Base-by-base conservation (phyloP, 1,140 invertebrate genomes). In the Varroa destructor region DNA sequence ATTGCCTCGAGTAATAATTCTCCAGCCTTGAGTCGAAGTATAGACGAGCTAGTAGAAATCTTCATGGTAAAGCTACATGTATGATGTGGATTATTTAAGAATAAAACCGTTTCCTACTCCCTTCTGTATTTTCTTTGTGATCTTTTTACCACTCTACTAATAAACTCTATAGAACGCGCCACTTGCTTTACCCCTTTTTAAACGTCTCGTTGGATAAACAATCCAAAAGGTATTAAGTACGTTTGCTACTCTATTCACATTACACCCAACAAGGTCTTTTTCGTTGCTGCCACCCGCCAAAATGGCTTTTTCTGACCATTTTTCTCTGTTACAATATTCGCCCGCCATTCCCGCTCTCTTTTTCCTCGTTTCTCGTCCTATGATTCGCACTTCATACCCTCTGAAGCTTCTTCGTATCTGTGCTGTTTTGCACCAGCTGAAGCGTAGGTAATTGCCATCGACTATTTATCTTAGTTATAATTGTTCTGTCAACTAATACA, bases 141-240 rank as follows among this genome's bases (percentile, higher is more conserved):
- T 58, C 42, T 58, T 58, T 58, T 58, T 58, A 58, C 42, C 8
- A 51, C 8, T 51, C 46, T 51, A 51, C 8, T 8, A 51, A 51
- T 8, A 8, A 51, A 0, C 46, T 5, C 46, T 51, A 51, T 51
- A 3, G 4, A 51, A 8, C 8, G 8, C 46, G 46, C 46, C 46
- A 51, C 46, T 51, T 8, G 46, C 46, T 51, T 8, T 8, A 51
- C 46, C 46, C 46, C 8, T 51, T 8, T 51, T 5, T 8, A 51
- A 51, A 8, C 46, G 3, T 67, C 37, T 5, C 8, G 61, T 67
- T 43, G 61, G 61, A 67, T 12, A 67, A 14, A 67, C 61, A 67
- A 67, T 67, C 61, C 61, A 67, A 67, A 67, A 67, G 61, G 37
- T 36, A 67, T 67, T 67, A 67, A 67, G 61, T 67, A 67, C 61